Base-by-base conservation (phyloP, 2,888 invertebrate genomes). In the Physocephala rufipes region DNA sequence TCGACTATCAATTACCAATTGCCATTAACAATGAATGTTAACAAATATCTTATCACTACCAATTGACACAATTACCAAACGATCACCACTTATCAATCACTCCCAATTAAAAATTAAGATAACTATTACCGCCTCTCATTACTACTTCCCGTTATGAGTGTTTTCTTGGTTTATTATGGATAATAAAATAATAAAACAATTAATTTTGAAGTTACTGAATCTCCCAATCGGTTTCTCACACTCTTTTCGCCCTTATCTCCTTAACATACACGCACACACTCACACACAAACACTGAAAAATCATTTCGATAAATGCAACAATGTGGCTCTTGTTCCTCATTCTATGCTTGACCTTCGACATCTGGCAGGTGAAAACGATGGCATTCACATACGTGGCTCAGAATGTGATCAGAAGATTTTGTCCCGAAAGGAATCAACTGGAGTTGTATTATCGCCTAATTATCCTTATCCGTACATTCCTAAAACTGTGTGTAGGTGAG, bases 321-420 rank as follows among this genome's bases (percentile, higher is more conserved):
- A 79, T 74, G 19, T 58, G 65, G 72, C 74, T 74, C 75, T 78
- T 66, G 55, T 74, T 28, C 13, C 72, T 71, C 58, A 65, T 43
- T 28, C 19, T 53, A 62, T 45, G 19, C 24, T 66, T 72, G 51
- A 67, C 36, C 16, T 65, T 59, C 47, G 26, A 71, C 71, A 58
- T 66, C 63, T 36, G 36, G 36, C 36, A 85, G 93, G 92, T 87
- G 93, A 93, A 89, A 93, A 95, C 88, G 94, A 95, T 85, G 96
- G 96, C 78, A 94, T 95, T 89, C 97, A 97, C 88, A 96, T 97
- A 85, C 91, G 95, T 85, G 97, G 97, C 84, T 96, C 96, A 79
- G 99, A 99, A 88, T 99, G 99, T 89, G 99, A 99, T 89, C 97
- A 97, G 88, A 95, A 96, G 87, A 96, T 98, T 84, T 90, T 96